Base-by-base conservation (phyloP, 2,888 invertebrate genomes). In the Pterostichus madidus region DNA sequence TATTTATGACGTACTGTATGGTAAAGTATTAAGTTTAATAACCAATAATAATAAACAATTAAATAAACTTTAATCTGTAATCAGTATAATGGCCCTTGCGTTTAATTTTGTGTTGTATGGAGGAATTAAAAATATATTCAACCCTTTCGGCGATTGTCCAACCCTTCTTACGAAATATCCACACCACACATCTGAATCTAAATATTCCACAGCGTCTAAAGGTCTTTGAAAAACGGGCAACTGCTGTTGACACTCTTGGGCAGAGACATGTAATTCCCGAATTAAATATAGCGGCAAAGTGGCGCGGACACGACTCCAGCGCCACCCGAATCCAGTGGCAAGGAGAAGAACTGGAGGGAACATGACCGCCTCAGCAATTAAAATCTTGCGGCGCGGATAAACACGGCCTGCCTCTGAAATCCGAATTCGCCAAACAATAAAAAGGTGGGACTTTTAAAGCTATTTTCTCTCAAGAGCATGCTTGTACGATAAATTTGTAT, bases 381-480 rank as follows among this genome's bases (percentile, higher is more conserved):
- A 80, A 80, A 80, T 80, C 80, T 68, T 80, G 61, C 73, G 64
- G 80, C 73, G 80, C 56, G 53, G 80, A 80, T 80, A 80, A 80
- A 80, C 80, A 80, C 80, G 80, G 52, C n/a, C 80, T 80, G 80
- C 71, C 71, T 68, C 80, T 80, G 80, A 80, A 80, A 71, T 73
- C 71, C 71, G 53, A 71, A 71, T 64, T 80, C 80, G 56, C 80
- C 80, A 80, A 80, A 80, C 80, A 80, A 80, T 80, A 80, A 80
- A 80, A 80, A 80, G 80, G 80, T 68, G 80, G 80, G 80, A 80
- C 80, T 68, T 52, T 24, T 17, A 39, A 49, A 56, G 80, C 80
- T 53, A 80, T 80, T 71, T 71, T 52, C 80, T 68, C 71, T 80
- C 80, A 80, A 71, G 68, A 71, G 68, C 80, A 80, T 71, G 53